Evolutionary conservation across 92 coral and sea anemone species (phyloP), one percentile per base, ranked within the genome.

Genomic region (Actinostola sp.): DNA sequence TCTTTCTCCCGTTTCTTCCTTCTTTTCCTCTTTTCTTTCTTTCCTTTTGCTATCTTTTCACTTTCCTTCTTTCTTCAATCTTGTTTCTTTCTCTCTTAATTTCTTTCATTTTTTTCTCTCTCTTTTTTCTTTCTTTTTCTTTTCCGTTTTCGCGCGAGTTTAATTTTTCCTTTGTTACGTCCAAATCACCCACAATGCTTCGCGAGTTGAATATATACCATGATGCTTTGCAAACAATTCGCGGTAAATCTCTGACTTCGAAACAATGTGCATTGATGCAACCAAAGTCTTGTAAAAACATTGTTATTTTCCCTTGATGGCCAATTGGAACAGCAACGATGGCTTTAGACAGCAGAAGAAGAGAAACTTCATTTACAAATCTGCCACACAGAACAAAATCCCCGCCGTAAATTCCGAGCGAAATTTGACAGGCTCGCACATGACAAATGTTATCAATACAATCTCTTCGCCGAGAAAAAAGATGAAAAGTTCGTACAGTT

Each of bases 291-390:
- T 6, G 2, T 10, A 49, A 70, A 49, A 51, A 51, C 27, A 51
- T 67, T 20, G 12, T 10, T 30, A n/a, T 70, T 70, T 53, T 32
- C 13, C 27, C 29, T 19, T 29, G 43, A 83, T 84, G 89, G 74
- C 89, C 23, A 71, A 71, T 35, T 66, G 68, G 72, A 63, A 76
- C 50, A 60, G 55, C 72, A 70, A 64, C 38, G 67, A 65, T 55
- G 89, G 68, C 20, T 48, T 72, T 44, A 71, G 64, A 45, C 48
- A 67, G 36, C 92, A 88, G 45, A 87, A 67, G 84, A 84, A 81
- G 54, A 82, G 92, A 8, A 83, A 51, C 54, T 90, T 90, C 58
- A 75, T 90, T 39, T 90, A 90, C 66, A 83, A 80, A 15, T 79
- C 97, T 55, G 68, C 72, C 34, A 61, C 66, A 43, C 66, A 62